Conservation (phyloP, 2,113 vertebrate genomes). For the Haemorhous mexicanus region DNA sequence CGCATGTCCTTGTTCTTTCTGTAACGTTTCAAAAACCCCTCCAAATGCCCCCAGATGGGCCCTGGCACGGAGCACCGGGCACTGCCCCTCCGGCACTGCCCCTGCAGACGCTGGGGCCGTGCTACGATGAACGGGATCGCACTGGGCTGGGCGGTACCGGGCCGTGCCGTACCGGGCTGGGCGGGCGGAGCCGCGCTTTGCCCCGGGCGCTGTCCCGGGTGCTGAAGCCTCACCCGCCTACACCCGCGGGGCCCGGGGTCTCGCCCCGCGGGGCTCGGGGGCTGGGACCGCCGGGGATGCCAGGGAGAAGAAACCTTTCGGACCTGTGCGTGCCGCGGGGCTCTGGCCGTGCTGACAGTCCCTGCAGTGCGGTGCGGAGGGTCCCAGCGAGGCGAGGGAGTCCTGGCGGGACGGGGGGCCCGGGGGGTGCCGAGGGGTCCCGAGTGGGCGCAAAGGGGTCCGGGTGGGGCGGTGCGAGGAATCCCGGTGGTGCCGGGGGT, state of each 20-base stretch:
- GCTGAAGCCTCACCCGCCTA: background rate
- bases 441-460: background rate
- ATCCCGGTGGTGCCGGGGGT: background rate
- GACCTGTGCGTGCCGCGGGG: too few species aligned
- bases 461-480: background rate
- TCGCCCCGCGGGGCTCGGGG: background rate
- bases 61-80: background rate
- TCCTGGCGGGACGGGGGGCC: background rate
- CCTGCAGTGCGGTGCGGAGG: background rate
- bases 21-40: background rate
- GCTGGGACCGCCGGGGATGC: background rate
- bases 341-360: background rate
- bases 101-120: background rate
- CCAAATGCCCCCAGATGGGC: too few species aligned
- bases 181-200: background rate
- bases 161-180: background rate
- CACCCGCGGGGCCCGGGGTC: too few species aligned
- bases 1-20: rapidly evolving
- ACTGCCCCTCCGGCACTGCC: background rate
- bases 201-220: background rate
- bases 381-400: background rate
- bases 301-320: background rate
- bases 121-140: background rate
- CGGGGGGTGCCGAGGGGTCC: background rate
- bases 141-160: background rate